phyloP scores from a whole-genome alignment of 2,888 invertebrate species.

The Netelia inedita region DNA sequence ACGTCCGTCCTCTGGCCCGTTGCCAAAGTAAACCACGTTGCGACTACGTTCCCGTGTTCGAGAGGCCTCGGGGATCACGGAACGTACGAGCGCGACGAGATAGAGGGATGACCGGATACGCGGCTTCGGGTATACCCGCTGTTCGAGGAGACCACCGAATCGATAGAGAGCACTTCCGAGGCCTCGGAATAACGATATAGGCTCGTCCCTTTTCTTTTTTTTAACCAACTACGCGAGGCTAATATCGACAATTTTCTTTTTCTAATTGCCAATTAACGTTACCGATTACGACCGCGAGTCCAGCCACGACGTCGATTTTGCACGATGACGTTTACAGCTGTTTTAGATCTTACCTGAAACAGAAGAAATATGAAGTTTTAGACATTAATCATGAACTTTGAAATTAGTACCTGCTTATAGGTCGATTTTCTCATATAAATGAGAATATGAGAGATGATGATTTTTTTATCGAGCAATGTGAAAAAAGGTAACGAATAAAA shows the following conservation, averaged over 20 bases:
- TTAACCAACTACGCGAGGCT: no score
- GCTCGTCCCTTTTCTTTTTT: no score
- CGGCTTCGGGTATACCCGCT: neutral
- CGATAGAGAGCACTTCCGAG: neutral
- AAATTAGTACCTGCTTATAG: neutral
- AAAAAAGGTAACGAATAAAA: no score
- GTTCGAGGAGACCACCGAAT: neutral
- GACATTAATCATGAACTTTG: neutral
- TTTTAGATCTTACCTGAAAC: constrained; percentile 45
- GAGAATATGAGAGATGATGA: neutral
- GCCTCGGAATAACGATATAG: neutral
- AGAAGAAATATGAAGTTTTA: constrained; percentile 19
- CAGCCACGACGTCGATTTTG: neutral
- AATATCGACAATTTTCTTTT: neutral
- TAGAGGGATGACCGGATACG: constrained; percentile 39
- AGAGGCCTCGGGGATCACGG: constrained; percentile 40
- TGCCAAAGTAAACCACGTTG: constrained; percentile 59
- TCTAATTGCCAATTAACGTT: constrained; percentile 9
- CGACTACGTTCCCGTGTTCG: constrained; percentile 33
- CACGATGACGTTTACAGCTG: constrained; percentile 1
- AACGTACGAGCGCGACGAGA: constrained; percentile 7
- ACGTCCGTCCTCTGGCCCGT: constrained; percentile 54
- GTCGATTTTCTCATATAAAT: neutral
- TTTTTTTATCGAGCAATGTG: neutral
- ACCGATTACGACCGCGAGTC: neutral